Percentiles rank a stretch among this genome's conserved stretches.
Evolutionary conservation across 2,797 vertebrate species (phyloP).

Genomic region (Nannoperca australis): DNA sequence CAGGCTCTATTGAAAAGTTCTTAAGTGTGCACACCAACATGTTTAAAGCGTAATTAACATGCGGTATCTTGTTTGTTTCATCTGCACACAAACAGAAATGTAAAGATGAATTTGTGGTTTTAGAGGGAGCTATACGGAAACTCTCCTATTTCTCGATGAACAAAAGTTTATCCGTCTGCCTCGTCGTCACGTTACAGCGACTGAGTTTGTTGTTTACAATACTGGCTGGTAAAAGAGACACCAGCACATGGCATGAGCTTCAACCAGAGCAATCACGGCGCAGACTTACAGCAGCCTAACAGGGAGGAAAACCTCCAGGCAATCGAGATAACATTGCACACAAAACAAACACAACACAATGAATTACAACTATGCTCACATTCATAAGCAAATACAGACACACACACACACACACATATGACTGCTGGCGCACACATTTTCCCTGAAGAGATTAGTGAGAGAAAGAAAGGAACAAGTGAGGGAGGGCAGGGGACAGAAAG

Average conservation of each 20-base stretch:
- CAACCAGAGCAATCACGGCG: slow-evolving; percentile 7
- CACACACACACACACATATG: slow-evolving; percentile 3
- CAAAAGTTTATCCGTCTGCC: background rate
- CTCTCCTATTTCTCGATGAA: background rate
- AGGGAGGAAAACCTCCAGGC: slow-evolving; percentile 25
- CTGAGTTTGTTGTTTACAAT: background rate
- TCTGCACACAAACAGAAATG: background rate
- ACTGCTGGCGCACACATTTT: slow-evolving; percentile 38
- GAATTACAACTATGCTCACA: slow-evolving; percentile 54
- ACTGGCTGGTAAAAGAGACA: slow-evolving; percentile 5
- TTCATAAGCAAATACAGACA: slow-evolving; percentile 51
- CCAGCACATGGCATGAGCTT: background rate
- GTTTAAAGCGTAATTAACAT: background rate
- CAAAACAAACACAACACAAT: slow-evolving; percentile 45
- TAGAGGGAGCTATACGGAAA: background rate
- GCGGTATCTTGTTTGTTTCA: background rate
- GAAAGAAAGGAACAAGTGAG: slow-evolving; percentile 54
- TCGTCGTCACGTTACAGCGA: background rate
- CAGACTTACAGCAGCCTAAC: slow-evolving; percentile 20
- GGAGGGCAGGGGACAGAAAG: slow-evolving; percentile 60
- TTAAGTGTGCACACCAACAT: background rate
- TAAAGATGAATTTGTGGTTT: background rate
- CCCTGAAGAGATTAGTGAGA: slow-evolving; percentile 65
- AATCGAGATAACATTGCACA: slow-evolving; percentile 17
- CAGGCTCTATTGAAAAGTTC: background rate